Conservation (phyloP, 2,797 vertebrate genomes). For the Onychomys torridus region DNA sequence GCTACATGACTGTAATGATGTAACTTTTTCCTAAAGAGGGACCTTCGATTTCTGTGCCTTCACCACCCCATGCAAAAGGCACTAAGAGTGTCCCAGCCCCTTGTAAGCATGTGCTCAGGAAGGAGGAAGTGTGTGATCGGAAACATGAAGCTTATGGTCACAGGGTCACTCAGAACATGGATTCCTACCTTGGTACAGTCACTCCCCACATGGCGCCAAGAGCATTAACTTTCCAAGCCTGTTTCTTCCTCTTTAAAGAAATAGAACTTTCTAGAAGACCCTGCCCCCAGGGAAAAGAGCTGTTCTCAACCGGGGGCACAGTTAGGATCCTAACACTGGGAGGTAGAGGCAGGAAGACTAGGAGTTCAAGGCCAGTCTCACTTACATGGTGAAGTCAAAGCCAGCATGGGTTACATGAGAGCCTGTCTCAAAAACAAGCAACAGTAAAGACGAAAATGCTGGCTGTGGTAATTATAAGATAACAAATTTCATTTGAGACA, state of each 20-base stretch:
- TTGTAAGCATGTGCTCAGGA: not conserved
- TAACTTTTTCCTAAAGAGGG: not conserved
- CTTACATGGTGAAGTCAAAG: too few relatives aligned
- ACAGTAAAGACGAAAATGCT: not conserved
- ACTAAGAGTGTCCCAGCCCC: not conserved
- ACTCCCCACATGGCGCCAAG: not conserved
- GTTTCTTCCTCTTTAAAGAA: conserved; percentile 25
- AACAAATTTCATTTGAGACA: too few relatives aligned
- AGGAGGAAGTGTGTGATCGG: not conserved
- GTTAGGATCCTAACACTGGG: not conserved
- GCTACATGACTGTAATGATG: not conserved
- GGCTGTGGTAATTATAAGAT: not conserved
- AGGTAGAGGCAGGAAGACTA: not conserved
- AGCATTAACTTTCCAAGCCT: not conserved
- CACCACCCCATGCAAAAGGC: not conserved
- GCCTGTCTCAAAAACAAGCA: not conserved
- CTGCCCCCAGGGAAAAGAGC: not conserved
- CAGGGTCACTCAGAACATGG: not conserved
- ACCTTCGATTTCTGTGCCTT: not conserved
- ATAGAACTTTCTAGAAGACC: not conserved
- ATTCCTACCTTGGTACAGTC: not conserved
- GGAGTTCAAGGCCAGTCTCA: not conserved
- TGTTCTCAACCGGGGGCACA: not conserved
- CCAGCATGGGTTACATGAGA: not conserved
- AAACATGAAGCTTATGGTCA: not conserved